phyloP scores from a whole-genome alignment of 2,888 invertebrate genomes.

The Xylophagus ater region DNA sequence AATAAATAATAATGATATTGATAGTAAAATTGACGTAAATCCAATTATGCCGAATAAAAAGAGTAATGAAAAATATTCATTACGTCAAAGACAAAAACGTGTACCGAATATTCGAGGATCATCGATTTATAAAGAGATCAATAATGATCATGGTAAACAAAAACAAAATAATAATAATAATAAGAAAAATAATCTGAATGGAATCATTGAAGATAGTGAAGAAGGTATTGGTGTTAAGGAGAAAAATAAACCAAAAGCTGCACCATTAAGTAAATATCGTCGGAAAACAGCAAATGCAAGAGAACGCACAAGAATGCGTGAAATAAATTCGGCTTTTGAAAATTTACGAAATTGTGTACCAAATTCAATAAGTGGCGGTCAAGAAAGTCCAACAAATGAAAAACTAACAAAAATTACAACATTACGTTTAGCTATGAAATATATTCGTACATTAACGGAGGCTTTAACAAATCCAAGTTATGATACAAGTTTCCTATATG shows the following conservation, averaged over 20 bases:
- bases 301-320: slow-evolving; percentile 77
- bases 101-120: slow-evolving; percentile 36
- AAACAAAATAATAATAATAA: slow-evolving; percentile 10
- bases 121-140: slow-evolving; percentile 15
- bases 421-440: slow-evolving; percentile 74
- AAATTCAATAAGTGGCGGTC: slow-evolving; percentile 26
- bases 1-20: slow-evolving; percentile 19
- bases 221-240: slow-evolving; percentile 19
- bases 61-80: slow-evolving; percentile 51
- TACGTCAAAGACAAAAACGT: slow-evolving; percentile 53
- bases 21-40: slow-evolving; percentile 22
- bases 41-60: slow-evolving; percentile 25
- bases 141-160: slow-evolving; percentile 6
- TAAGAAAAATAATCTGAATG: background rate
- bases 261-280: slow-evolving; percentile 76
- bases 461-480: slow-evolving; percentile 44
- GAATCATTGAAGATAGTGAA: slow-evolving; percentile 12
- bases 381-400: slow-evolving; percentile 47
- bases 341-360: slow-evolving; percentile 68
- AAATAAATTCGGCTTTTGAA: slow-evolving; percentile 84
- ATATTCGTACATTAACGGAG: slow-evolving; percentile 65
- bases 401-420: slow-evolving; percentile 86
- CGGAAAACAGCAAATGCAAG: slow-evolving; percentile 83
- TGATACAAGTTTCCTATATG: slow-evolving; percentile 20
- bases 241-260: slow-evolving; percentile 51